phyloP scores from a whole-genome alignment of 2,888 invertebrate genomes.

The Phragmatobia fuliginosa region DNA sequence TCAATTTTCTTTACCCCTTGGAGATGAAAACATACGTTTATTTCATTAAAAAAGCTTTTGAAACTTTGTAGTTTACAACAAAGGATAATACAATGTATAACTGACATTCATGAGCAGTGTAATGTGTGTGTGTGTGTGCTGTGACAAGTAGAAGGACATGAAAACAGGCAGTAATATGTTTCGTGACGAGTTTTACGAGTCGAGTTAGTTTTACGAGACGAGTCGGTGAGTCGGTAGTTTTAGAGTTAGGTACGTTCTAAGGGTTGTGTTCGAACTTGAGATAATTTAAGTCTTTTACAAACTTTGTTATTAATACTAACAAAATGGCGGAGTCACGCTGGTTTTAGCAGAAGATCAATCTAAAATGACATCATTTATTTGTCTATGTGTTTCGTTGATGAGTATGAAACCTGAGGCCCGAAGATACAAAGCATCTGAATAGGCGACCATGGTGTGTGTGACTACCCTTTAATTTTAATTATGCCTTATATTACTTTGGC shows the following conservation, averaged over 20 bases:
- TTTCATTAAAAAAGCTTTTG: not conserved
- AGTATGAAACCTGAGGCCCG: too few species aligned
- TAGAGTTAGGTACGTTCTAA: not conserved
- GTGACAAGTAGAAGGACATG: conserved; percentile 31
- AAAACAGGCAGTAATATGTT: conserved; percentile 28
- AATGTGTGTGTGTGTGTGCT: not conserved
- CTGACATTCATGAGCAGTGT: not conserved
- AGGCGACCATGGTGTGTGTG: too few species aligned
- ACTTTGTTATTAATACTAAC: too few species aligned
- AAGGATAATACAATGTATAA: not conserved
- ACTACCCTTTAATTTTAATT: too few species aligned
- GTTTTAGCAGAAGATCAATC: too few species aligned
- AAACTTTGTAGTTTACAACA: not conserved
- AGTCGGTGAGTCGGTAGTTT: not conserved
- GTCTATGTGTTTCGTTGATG: too few species aligned
- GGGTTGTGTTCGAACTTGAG: not conserved
- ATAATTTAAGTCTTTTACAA: not conserved
- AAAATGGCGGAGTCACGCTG: too few species aligned
- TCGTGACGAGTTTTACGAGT: conserved; percentile 30
- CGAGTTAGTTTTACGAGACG: conserved; percentile 36
- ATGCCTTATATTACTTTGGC: too few species aligned
- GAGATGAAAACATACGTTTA: too few species aligned
- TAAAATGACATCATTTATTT: too few species aligned
- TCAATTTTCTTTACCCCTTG: not conserved
- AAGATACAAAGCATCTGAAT: too few species aligned